Base-by-base conservation (phyloP, 1,140 invertebrate species). In the Bombus superbus region DNA sequence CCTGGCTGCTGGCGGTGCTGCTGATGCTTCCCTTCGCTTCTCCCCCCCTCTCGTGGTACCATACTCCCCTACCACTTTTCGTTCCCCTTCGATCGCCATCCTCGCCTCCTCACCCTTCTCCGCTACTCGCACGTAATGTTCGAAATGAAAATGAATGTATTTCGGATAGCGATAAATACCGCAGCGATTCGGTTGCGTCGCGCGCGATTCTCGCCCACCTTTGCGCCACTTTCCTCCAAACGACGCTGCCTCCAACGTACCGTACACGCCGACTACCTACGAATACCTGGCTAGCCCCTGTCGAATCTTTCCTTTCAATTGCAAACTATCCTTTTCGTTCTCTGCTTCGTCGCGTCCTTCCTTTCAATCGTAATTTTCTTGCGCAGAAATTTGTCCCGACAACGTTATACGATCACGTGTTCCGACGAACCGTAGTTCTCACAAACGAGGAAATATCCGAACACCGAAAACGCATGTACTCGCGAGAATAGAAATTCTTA, bases 121-220 rank as follows among this genome's bases (percentile, higher is more conserved):
- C 79, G 74, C 81, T 74, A 80, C 92, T 91, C 89, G 91, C 90
- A 90, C 92, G 92, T 95, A 94, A 95, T 95, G 94, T 94, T 94
- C 93, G 93, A 93, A 95, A 95, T 94, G 94, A 95, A 95, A 95
- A 95, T 95, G 94, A 95, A 95, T 95, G 94, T 94, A 95, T 95
- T 95, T 94, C 94, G 94, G 94, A 95, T 95, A 94, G 94, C 94
- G 94, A 94, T 95, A 95, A 95, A 95, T 94, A 94, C 93, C 83
- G 89, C 91, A 88, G 86, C 92, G 92, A 95, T 94, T 92, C 92
- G 90, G 88, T 88, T 85, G 87, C 88, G 89, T 91, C 92, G 93
- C 88, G 90, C 75, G 35, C 92, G 77, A 81, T 88, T 87, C 85
- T 91, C 92, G 92, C 87, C 85, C 91, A 77, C 82, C 90, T 89